Conservation (phyloP, 2,797 vertebrate species). For the Poeciliopsis gracilis region DNA sequence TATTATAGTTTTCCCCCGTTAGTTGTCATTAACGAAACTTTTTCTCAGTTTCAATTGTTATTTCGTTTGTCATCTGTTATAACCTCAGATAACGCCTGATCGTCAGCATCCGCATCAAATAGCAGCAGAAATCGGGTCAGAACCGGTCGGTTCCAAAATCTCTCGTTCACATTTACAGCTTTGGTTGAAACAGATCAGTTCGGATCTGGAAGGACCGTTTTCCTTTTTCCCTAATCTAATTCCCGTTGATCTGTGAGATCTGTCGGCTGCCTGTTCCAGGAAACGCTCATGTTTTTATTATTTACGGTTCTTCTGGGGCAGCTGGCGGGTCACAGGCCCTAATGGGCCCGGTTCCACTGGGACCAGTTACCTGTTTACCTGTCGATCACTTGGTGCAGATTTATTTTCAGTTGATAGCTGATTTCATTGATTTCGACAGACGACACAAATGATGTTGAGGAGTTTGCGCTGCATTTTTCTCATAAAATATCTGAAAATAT, state of each 20-base stretch:
- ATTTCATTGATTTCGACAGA: too few species aligned
- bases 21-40: too few species aligned
- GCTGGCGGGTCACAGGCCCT: not conserved
- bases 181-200: slow-evolving; percentile 36
- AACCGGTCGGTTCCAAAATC: slow-evolving; percentile 25
- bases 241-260: slow-evolving; percentile 62
- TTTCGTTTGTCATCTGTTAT: too few species aligned
- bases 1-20: too few species aligned
- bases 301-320: not conserved
- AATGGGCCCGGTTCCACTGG: not conserved
- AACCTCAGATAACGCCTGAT: not conserved
- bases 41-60: not conserved
- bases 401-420: too few species aligned
- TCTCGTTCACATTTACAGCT: slow-evolving; percentile 9
- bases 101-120: not conserved
- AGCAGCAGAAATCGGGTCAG: slow-evolving; percentile 14
- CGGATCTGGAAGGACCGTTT: slow-evolving; percentile 58
- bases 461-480: too few species aligned
- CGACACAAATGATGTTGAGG: too few species aligned
- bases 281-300: slow-evolving; percentile 24
- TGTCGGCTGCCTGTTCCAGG: slow-evolving; percentile 50
- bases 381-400: not conserved
- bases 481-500: too few species aligned
- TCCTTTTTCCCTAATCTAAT: slow-evolving; percentile 60
- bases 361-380: not conserved